Percentiles rank a stretch among this genome's conserved stretches.
These are phyloP conservation scores for Pseudococcus longispinus DNA, from an alignment of 2,888 invertebrate genomes.

Conservation along the genomic window DNA sequence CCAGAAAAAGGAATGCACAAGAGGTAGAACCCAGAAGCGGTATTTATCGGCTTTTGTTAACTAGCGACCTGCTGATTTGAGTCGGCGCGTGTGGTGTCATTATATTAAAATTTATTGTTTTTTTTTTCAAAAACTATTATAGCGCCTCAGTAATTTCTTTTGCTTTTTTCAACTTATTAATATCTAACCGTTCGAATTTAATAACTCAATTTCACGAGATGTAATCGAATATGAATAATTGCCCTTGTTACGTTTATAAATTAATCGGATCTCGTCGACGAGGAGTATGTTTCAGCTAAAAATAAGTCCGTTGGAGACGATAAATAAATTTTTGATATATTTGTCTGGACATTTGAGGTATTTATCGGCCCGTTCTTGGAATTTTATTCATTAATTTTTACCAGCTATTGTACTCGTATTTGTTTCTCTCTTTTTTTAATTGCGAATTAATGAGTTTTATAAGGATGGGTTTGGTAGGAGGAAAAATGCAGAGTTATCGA, in stretches of 20 bases:
- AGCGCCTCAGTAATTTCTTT: slow-evolving; percentile 1
- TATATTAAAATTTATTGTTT: slow-evolving; percentile 53
- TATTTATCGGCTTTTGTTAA: slow-evolving; percentile 52
- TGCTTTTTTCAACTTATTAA: slow-evolving; percentile 2
- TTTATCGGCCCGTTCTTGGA: neutral
- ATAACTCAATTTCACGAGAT: neutral
- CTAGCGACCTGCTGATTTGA: slow-evolving; percentile 52
- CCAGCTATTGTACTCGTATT: neutral
- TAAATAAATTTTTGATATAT: neutral
- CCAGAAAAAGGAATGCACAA: slow-evolving; percentile 25
- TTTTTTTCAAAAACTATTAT: slow-evolving; percentile 46
- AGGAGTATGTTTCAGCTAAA: neutral
- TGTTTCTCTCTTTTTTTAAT: neutral
- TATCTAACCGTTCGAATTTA: neutral
- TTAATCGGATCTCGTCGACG: slow-evolving; percentile 1
- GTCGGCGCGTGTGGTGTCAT: slow-evolving; percentile 49
- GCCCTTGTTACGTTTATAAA: neutral
- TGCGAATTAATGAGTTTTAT: neutral
- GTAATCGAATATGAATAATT: slow-evolving; percentile 12
- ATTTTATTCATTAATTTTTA: neutral
- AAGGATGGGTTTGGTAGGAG: neutral
- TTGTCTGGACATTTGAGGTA: slow-evolving; percentile 7
- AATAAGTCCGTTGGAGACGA: neutral
- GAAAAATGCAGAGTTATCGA: neutral
- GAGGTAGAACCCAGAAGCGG: slow-evolving; percentile 45